phyloP scores from a whole-genome alignment of 92 coral and sea anemone species.

The Epizoanthus scotinus region DNA sequence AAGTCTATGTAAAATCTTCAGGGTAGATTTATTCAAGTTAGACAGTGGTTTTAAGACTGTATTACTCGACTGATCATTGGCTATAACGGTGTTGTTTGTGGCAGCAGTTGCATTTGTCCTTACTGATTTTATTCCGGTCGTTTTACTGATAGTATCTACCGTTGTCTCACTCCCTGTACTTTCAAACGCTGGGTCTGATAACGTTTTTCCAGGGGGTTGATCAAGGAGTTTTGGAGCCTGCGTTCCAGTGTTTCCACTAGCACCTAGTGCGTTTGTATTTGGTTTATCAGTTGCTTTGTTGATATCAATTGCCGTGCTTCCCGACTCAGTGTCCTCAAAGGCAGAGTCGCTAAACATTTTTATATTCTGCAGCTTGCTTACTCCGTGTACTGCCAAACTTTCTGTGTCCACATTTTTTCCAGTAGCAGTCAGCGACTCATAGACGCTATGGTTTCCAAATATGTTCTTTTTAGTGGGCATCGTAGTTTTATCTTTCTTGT shows the following conservation, averaged over 20 bases:
- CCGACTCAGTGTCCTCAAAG: constrained; percentile 28
- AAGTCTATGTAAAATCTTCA: constrained; percentile 21
- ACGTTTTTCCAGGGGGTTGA: background rate
- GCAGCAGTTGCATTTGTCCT: background rate
- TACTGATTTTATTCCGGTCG: too few species aligned
- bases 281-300: background rate
- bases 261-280: background rate
- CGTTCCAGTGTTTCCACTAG: background rate
- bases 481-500: background rate
- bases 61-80: constrained; percentile 5
- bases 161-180: background rate
- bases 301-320: background rate
- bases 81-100: background rate
- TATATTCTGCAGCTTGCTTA: background rate
- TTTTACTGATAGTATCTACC: background rate
- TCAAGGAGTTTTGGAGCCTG: constrained; percentile 3
- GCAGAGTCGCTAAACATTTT: constrained; percentile 28
- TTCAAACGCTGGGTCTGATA: background rate
- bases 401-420: background rate
- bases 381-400: background rate
- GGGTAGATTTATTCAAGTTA: constrained; percentile 31
- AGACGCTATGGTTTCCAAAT: constrained; percentile 31
- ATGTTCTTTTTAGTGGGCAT: constrained; percentile 21
- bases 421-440: constrained; percentile 21
- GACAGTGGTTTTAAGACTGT: constrained; percentile 35